Base-by-base conservation (phyloP, 2,113 vertebrate species). In the Macaca nemestrina region DNA sequence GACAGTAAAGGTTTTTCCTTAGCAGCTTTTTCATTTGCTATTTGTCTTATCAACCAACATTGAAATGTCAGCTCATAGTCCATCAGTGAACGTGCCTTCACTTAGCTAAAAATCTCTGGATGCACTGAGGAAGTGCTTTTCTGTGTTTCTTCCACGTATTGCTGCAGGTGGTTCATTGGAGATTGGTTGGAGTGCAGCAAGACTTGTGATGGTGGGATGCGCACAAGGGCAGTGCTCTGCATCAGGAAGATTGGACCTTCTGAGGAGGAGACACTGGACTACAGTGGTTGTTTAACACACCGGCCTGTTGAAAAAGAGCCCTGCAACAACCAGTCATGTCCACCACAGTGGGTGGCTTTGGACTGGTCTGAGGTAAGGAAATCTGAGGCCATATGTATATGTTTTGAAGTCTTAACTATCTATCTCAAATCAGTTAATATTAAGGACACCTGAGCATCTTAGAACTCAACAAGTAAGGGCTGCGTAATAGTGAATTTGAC, bases 271-370 rank as follows among this genome's bases (percentile, higher is more conserved):
- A 99, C 99, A 0, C 98, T 99, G 98, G 99, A 99, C 88, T 99
- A 98, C 98, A 99, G 98, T 94, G 99, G 98, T 98, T 99, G 99
- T 96, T 99, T 99, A 96, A 99, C 99, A 73, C 99, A 99, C 91
- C 98, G 99, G 22, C 99, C 99, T 22, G 97, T 99, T 40, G 99
- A 99, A 91, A 99, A 98, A 85, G 99, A 99, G 97, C 97, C 99
- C 68, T 99, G 99, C 98, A 99, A 99, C 98, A 99, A 99, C 96
- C 99, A 99, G 98, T 99, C 99, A 80, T 99, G 99, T 95, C 99
- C 99, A 6, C 99, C 99, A 2, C 99, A 99, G 96, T 99, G 99
- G 99, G 99, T 99, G 57, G 98, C 99, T 86, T 98, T 99, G 98
- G 99, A 99, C 96, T 99, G 99, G 99, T 99, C 99, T 48, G 99